Percentiles rank a stretch among this genome's conserved stretches.
These are phyloP conservation scores for Montipora capitata DNA, from an alignment of 92 coral and sea anemone genomes.

Conservation along the genomic window DNA sequence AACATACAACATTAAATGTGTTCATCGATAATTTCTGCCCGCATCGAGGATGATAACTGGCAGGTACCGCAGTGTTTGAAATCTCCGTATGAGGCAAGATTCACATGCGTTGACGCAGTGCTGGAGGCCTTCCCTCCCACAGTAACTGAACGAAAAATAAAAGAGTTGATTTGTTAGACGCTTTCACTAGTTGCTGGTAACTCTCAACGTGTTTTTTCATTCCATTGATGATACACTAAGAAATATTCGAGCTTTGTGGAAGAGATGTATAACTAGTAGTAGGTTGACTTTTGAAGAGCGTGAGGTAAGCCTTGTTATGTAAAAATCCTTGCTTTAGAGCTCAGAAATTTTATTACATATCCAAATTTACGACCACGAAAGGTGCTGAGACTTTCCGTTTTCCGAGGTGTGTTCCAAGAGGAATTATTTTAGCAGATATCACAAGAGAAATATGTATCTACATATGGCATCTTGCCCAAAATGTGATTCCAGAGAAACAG, in stretches of 20 bases:
- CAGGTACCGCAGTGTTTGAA: constrained; percentile 57
- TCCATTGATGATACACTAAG: too few relatives aligned
- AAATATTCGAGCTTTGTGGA: neutral
- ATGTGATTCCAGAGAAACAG: neutral
- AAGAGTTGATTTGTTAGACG: constrained; percentile 32
- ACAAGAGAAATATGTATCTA: too few relatives aligned
- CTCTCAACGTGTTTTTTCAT: neutral
- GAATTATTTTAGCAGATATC: neutral
- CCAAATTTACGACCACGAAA: neutral
- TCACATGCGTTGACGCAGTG: constrained; percentile 46
- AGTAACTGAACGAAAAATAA: constrained; percentile 51
- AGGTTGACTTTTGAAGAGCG: neutral
- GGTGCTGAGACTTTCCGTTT: neutral
- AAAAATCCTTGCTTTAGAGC: neutral
- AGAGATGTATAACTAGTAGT: neutral
- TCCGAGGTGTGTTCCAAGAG: neutral
- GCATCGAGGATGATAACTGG: constrained; percentile 13
- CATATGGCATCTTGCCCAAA: constrained; percentile 28
- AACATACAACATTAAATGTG: constrained; percentile 27
- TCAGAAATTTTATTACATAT: neutral
- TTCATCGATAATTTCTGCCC: constrained; percentile 20
- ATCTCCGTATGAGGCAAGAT: constrained; percentile 55
- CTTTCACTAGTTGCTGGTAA: constrained; percentile 51
- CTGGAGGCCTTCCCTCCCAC: constrained; percentile 60
- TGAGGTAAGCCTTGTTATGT: constrained; percentile 21